These are phyloP conservation scores for Ceratosolen fusciceps DNA, from an alignment of 1,140 invertebrate genomes.

Conservation along the genomic window DNA sequence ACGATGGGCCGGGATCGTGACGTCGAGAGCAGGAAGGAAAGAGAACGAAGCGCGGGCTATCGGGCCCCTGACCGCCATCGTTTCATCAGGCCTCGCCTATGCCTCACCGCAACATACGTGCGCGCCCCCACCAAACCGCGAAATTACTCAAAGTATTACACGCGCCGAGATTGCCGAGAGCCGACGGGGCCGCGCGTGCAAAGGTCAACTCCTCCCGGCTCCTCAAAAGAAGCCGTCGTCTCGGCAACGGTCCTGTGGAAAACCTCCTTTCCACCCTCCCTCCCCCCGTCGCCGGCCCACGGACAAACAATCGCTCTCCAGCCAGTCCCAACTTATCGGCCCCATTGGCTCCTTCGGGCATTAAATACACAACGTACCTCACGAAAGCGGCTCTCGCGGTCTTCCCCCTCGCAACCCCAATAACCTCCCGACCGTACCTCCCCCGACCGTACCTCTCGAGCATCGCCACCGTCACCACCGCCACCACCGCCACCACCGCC, in stretches of 20 bases:
- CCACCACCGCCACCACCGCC: too few species aligned
- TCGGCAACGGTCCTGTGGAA: neutral
- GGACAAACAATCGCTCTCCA: too few species aligned
- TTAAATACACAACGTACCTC: too few species aligned
- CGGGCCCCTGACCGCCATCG: conserved; percentile 15
- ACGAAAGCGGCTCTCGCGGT: too few species aligned
- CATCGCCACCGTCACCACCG: too few species aligned
- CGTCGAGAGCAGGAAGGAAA: conserved; percentile 5
- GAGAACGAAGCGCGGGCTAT: neutral
- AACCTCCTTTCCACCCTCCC: too few species aligned
- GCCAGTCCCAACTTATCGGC: too few species aligned
- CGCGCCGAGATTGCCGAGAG: neutral
- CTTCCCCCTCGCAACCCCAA: too few species aligned
- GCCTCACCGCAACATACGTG: conserved; percentile 6
- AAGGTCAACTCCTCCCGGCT: neutral
- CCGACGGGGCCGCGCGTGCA: neutral
- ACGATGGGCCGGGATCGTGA: conserved; percentile 1
- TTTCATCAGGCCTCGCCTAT: conserved; percentile 38
- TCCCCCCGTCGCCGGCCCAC: too few species aligned
- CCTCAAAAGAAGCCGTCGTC: neutral
- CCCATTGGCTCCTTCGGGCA: too few species aligned
- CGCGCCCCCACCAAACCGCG: conserved; percentile 26
- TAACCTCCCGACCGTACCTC: too few species aligned
- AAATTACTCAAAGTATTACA: conserved; percentile 37
- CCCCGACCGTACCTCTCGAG: too few species aligned